Evolutionary conservation across 2,113 vertebrate genomes (phyloP).

Genomic region (Progne subis): DNA sequence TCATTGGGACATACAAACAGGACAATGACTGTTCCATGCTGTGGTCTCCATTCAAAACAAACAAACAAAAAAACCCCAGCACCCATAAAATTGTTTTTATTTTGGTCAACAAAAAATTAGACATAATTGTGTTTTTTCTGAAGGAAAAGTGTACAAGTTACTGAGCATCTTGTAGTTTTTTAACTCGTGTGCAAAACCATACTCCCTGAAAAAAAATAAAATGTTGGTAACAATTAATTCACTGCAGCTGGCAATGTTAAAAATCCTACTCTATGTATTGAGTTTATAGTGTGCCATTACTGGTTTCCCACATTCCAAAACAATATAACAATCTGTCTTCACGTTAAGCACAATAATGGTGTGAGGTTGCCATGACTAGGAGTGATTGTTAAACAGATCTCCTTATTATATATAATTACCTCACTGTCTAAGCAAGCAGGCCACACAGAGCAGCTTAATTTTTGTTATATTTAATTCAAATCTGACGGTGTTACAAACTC

Average conservation of each 20-base stretch:
- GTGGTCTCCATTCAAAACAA: not conserved
- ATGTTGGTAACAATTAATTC: not conserved
- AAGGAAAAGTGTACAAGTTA: not conserved
- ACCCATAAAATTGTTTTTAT: not conserved
- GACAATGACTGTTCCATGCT: not conserved
- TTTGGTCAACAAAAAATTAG: not conserved
- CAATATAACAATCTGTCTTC: slow-evolving; percentile 44
- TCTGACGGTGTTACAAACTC: slow-evolving; percentile 48
- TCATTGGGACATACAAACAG: fast-evolving
- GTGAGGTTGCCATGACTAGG: slow-evolving; percentile 53
- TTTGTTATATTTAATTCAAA: slow-evolving; percentile 69
- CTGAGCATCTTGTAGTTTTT: not conserved
- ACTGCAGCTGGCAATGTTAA: not conserved
- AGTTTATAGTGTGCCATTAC: slow-evolving; percentile 22
- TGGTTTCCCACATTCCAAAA: slow-evolving; percentile 57
- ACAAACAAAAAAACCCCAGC: fast-evolving
- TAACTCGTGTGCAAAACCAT: not conserved
- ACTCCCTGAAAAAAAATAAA: not conserved
- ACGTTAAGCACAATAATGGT: slow-evolving; percentile 25
- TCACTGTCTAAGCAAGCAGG: slow-evolving; percentile 72
- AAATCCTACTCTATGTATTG: slow-evolving; percentile 1
- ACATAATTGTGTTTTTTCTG: not conserved
- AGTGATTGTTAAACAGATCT: slow-evolving; percentile 50
- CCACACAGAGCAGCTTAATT: slow-evolving; percentile 56
- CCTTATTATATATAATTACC: slow-evolving; percentile 58